Conservation (phyloP, 1,140 invertebrate genomes). For the Micrasema longulum region DNA sequence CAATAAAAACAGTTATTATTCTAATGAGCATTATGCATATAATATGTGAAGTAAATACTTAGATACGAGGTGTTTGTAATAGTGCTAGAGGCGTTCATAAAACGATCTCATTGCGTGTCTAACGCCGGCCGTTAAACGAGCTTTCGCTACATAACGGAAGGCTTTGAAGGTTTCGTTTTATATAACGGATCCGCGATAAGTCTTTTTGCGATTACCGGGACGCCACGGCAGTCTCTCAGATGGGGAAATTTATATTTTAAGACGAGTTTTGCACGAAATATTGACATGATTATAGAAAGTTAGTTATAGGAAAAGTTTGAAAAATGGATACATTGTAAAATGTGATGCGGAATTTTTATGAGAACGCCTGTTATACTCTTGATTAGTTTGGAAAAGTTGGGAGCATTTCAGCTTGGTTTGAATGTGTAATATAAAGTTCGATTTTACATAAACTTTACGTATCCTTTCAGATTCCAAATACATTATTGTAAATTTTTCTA, state of each 20-base stretch:
- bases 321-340: slow-evolving; percentile 26
- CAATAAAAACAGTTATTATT: too few species aligned
- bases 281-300: slow-evolving; percentile 35
- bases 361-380: slow-evolving; percentile 19
- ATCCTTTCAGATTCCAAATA: too few species aligned
- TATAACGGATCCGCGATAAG: slow-evolving; percentile 34
- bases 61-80: too few species aligned
- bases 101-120: slow-evolving; percentile 34
- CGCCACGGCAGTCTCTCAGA: slow-evolving; percentile 27
- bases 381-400: slow-evolving; percentile 29
- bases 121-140: slow-evolving; percentile 31
- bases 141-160: slow-evolving; percentile 17
- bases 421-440: slow-evolving; percentile 5
- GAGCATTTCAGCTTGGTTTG: slow-evolving; percentile 14
- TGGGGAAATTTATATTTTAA: slow-evolving; percentile 35
- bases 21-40: too few species aligned
- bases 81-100: not conserved
- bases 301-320: slow-evolving; percentile 35
- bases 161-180: slow-evolving; percentile 30
- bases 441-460: slow-evolving; percentile 15
- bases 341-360: slow-evolving; percentile 25
- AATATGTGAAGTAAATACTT: too few species aligned
- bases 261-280: slow-evolving; percentile 32
- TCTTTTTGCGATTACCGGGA: slow-evolving; percentile 28
- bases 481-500: too few species aligned